Evolutionary conservation across 2,888 invertebrate genomes (phyloP).

Genomic region (Dicycla oo): DNA sequence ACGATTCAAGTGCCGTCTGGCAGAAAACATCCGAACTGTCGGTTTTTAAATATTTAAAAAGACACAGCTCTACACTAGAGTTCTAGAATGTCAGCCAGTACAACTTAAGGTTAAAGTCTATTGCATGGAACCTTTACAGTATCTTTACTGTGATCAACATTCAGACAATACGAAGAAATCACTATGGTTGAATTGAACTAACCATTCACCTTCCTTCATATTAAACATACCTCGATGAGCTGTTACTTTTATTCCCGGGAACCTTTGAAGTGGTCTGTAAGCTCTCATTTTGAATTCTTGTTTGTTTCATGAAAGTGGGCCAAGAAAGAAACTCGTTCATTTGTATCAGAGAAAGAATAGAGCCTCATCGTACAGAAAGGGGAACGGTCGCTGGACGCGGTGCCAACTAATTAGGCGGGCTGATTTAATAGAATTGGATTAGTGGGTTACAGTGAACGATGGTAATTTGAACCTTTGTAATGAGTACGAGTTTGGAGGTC

Average conservation of each 20-base stretch:
- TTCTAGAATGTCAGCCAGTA: too few relatives aligned
- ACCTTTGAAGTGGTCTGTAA: constrained; percentile 14
- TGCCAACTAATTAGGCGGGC: constrained; percentile 49
- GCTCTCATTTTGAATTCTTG: constrained; percentile 10
- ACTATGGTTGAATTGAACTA: not conserved
- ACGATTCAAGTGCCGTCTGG: too few relatives aligned
- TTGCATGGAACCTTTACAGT: too few relatives aligned
- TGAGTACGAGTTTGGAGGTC: constrained; percentile 5
- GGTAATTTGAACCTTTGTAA: constrained; percentile 25
- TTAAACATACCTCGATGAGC: not conserved
- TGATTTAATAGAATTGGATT: constrained; percentile 53
- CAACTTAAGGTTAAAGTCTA: too few relatives aligned
- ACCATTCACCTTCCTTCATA: not conserved
- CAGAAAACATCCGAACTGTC: too few relatives aligned
- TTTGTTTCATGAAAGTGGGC: constrained; percentile 11
- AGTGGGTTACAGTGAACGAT: constrained; percentile 9
- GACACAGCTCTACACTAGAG: too few relatives aligned
- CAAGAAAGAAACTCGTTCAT: constrained; percentile 32
- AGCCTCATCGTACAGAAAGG: constrained; percentile 23
- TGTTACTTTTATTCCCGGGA: not conserved
- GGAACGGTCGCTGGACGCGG: constrained; percentile 23
- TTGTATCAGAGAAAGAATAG: constrained; percentile 18
- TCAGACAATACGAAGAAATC: not conserved
- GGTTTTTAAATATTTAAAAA: too few relatives aligned
- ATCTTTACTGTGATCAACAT: not conserved